Conservation (phyloP, 2,888 invertebrate genomes). For the Catocala nupta region DNA sequence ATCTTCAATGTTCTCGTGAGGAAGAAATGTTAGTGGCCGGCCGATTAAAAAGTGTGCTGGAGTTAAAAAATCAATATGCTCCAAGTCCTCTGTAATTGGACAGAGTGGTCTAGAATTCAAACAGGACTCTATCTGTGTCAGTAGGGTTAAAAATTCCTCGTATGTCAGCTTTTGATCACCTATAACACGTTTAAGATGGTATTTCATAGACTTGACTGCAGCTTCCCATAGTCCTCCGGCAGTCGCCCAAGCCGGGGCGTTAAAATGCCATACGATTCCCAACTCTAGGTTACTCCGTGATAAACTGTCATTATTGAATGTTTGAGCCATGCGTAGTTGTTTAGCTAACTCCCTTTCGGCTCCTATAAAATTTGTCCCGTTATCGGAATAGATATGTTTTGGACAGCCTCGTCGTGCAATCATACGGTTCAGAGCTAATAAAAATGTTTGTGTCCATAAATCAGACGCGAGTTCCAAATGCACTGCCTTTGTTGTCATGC, state of each 20-base stretch:
- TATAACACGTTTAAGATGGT: conserved; percentile 1
- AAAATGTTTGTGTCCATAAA: neutral
- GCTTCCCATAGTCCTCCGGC: conserved; percentile 9
- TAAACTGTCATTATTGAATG: neutral
- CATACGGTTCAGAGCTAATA: conserved; percentile 1
- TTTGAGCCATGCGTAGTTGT: neutral
- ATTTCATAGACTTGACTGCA: conserved; percentile 1
- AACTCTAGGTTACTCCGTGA: neutral
- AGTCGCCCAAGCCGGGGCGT: neutral
- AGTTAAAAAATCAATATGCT: too few species aligned
- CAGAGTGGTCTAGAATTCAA: too few species aligned
- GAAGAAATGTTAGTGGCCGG: too few species aligned
- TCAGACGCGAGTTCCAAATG: neutral
- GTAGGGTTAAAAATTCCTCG: too few species aligned
- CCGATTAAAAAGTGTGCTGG: too few species aligned
- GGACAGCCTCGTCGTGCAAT: conserved; percentile 9
- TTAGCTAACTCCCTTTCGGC: neutral
- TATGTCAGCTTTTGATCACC: too few species aligned
- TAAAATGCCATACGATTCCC: conserved; percentile 2
- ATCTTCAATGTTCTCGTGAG: too few species aligned
- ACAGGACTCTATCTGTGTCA: neutral
- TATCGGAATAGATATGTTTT: conserved; percentile 10
- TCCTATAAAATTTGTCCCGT: conserved; percentile 12
- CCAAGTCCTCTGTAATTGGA: too few species aligned
- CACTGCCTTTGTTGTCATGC: neutral